Percentiles rank a stretch among this genome's conserved stretches.
These are phyloP conservation scores for Glossophaga mutica DNA, from an alignment of 2,797 vertebrate genomes.

Conservation along the genomic window DNA sequence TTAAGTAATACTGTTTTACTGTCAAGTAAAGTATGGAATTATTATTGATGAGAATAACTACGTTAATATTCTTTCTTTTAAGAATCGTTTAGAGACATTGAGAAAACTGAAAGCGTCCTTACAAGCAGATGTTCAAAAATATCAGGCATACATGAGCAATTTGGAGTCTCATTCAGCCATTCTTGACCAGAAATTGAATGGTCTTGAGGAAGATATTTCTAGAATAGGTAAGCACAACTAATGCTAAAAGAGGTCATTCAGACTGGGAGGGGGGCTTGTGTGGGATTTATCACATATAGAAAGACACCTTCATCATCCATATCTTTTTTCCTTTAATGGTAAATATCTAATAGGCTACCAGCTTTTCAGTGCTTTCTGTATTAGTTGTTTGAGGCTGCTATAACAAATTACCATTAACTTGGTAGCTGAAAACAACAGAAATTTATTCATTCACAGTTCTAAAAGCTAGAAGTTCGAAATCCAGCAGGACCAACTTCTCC, in stretches of 20 bases:
- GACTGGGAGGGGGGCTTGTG: not conserved
- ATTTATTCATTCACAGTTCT: not conserved
- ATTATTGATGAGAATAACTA: conserved; percentile 41
- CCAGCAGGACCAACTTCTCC: not conserved
- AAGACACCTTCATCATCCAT: not conserved
- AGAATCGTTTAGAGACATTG: conserved; percentile 92
- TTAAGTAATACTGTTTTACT: conserved; percentile 34
- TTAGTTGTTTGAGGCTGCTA: not conserved
- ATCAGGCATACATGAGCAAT: conserved; percentile 87
- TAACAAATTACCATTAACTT: not conserved
- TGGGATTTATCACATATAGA: not conserved
- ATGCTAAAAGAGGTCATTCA: not conserved
- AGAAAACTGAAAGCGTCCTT: conserved; percentile 85
- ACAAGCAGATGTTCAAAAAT: conserved; percentile 92
- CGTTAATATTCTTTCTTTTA: conserved; percentile 52
- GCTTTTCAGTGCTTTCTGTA: not conserved
- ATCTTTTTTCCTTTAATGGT: not conserved
- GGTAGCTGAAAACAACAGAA: not conserved
- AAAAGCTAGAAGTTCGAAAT: not conserved
- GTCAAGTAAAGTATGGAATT: conserved; percentile 37
- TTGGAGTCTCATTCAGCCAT: conserved; percentile 87
- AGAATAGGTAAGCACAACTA: conserved; percentile 83
- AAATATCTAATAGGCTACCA: not conserved
- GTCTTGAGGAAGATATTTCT: conserved; percentile 87
- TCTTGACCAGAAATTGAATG: conserved; percentile 85